Evolutionary conservation across 2,888 invertebrate species (phyloP), one percentile per base, ranked within the genome.

Genomic region (Pyrrhosoma nymphula): DNA sequence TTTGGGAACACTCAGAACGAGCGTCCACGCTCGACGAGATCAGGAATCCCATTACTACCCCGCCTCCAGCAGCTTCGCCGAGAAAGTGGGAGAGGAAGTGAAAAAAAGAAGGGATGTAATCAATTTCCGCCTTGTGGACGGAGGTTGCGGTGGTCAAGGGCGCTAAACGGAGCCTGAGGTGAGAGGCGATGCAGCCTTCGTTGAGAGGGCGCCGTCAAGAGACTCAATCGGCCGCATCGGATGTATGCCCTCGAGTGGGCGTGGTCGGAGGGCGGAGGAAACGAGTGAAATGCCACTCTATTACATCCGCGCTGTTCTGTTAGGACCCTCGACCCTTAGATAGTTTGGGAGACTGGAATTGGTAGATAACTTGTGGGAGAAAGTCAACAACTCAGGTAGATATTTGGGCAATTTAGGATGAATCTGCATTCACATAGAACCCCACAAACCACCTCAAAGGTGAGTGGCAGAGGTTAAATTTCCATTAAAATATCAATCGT

Each of bases 111-210:
- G 56, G 89, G 56, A 20, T 18, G 55, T 56, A 89, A 89, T 89
- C 89, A 89, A 26, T 89, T 82, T 89, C 89, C 89, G 89, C 39
- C n/a, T 89, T 89, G n/a, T 89, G 55, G 18, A 39, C 26, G 55
- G 89, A 56, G 89, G n/a, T 55, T n/a, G n/a, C 26, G 89, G 56
- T 56, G 89, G 89, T 89, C 89, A 89, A 89, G 89, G 89, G 56
- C 89, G 89, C 26, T 6, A 47, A 56, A 47, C 47, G 88, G 20
- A 23, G 47, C 88, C 47, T 39, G 35, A n/a, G 35, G 20, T 0
- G 8, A 89, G 89, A 47, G 55, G 47, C 12, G 35, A 14, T 35
- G 30, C 82, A 82, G 26, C 35, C 82, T 82, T 82, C 82, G 30
- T 16, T n/a, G 16, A n/a, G n/a, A 6, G n/a, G 69, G n/a, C 69